These are phyloP conservation scores for Onychomys torridus DNA, from an alignment of 2,797 vertebrate genomes.

Conservation along the genomic window DNA sequence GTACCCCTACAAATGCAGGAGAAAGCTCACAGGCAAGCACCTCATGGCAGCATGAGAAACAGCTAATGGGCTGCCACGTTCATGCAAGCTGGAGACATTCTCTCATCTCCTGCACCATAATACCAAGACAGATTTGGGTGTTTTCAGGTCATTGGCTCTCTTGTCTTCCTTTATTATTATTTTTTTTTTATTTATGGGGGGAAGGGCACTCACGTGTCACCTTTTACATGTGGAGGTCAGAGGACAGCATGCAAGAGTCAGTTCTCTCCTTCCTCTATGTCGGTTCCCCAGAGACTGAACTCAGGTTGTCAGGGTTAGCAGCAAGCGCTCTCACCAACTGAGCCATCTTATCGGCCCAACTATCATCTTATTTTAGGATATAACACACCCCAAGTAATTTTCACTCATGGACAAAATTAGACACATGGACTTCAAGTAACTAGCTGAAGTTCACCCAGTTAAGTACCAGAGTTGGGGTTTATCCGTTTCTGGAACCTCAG, in stretches of 20 bases:
- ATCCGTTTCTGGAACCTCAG: too few species aligned
- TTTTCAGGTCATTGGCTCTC: not conserved
- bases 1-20: accelerated
- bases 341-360: not conserved
- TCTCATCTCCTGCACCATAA: not conserved
- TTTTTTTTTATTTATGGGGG: not conserved
- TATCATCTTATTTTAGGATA: not conserved
- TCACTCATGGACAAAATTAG: not conserved
- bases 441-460: not conserved
- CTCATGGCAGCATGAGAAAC: not conserved
- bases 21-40: not conserved
- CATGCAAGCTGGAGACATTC: not conserved
- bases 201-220: not conserved
- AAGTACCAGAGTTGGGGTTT: not conserved
- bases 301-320: too few species aligned
- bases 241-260: not conserved
- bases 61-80: not conserved
- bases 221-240: not conserved
- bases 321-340: not conserved
- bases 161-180: not conserved
- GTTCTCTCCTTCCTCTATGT: not conserved
- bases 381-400: not conserved
- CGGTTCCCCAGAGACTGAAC: not conserved
- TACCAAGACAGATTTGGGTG: not conserved
- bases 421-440: not conserved